These are phyloP conservation scores for Stomorhina lunata DNA, from an alignment of 2,888 invertebrate genomes.

Conservation along the genomic window DNA sequence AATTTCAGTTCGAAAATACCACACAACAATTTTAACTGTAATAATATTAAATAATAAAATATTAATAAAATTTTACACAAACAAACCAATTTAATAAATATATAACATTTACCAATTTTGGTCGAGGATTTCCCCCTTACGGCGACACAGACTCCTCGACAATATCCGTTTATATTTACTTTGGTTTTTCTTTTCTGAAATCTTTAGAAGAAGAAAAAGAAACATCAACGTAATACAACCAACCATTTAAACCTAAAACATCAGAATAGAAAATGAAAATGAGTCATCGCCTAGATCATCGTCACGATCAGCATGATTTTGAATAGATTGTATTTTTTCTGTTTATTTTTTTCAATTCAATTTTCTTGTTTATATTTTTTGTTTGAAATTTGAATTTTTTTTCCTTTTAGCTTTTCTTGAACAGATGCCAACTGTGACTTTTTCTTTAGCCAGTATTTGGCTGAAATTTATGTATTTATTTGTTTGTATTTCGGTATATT, in stretches of 20 bases:
- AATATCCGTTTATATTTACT: constrained; percentile 1
- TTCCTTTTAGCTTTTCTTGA: constrained; percentile 71
- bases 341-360: not conserved
- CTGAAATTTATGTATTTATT: constrained; percentile 10
- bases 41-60: constrained; percentile 22
- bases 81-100: constrained; percentile 8
- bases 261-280: constrained; percentile 35
- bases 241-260: too few species aligned
- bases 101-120: not conserved
- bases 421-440: constrained; percentile 76
- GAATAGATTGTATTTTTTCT: constrained; percentile 36
- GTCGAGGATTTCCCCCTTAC: constrained; percentile 30
- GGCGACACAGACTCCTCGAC: constrained; percentile 26
- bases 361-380: constrained; percentile 39
- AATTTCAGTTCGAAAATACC: not conserved
- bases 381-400: constrained; percentile 12
- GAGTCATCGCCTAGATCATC: constrained; percentile 58
- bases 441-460: constrained; percentile 54
- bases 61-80: not conserved
- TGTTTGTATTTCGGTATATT: too few species aligned
- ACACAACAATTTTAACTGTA: constrained; percentile 32
- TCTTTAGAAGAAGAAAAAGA: constrained; percentile 28
- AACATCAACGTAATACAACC: constrained; percentile 33
- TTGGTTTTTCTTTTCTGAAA: constrained; percentile 17
- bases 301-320: constrained; percentile 63